Base-by-base conservation (phyloP, 2,797 vertebrate genomes). In the Lithobates pipiens region DNA sequence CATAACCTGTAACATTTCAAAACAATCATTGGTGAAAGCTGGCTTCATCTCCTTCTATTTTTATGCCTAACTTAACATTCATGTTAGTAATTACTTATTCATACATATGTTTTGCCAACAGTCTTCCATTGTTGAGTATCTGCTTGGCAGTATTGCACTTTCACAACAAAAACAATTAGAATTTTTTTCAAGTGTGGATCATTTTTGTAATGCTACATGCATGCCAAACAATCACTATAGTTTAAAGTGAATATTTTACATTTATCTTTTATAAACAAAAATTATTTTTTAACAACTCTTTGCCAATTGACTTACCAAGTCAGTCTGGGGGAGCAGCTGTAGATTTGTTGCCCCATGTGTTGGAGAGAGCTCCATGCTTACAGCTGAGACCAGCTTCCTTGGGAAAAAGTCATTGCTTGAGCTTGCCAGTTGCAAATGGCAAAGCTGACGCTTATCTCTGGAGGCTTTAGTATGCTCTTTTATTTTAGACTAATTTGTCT, bases 321-420 rank as follows among this genome's bases (percentile, higher is more conserved):
- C 54, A n/a, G 54, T 1, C 54, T n/a, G 21, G 18, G 23, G 54
- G 54, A 61, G 54, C 69, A 81, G 50, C 79, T 81, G 79, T 57
- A 54, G 69, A 23, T 72, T 6, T 71, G n/a, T 5, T 18, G 44
- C 68, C 50, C 34, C 46, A 57, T 32, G 34, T 71, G 44, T 80
- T 67, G 42, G 77, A 67, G 61, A 27, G 29, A 23, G 39, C 63
- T 69, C 63, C 65, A 32, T 57, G 50, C 36, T 54, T 80, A 61
- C 78, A 80, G 78, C 69, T 73, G 79, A 73, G 69, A 69, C 68
- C 21, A 72, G 3, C 9, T 23, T n/a, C 16, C n/a, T 57, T 80
- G 77, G 15, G 67, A 70, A 80, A 27, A 39, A 39, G 10, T 27
- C 29, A 21, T 65, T 16, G 44, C 16, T n/a, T 71, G 27, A 57